Conservation (phyloP, 2,113 vertebrate genomes). For the Takifugu flavidus region DNA sequence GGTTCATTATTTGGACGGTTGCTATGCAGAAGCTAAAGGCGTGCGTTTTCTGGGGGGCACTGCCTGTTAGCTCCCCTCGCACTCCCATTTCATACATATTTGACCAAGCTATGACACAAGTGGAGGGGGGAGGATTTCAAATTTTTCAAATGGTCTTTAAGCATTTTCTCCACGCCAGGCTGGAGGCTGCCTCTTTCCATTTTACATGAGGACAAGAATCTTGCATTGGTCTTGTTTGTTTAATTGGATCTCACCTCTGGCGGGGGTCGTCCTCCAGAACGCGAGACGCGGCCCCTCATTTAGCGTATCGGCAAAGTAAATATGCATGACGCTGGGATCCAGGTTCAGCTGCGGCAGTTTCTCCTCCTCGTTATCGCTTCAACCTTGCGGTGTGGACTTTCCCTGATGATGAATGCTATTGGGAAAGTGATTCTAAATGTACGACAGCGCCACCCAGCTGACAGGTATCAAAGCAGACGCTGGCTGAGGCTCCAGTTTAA, state of each 20-base stretch:
- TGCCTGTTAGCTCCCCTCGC: conserved; percentile 14
- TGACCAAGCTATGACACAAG: conserved; percentile 38
- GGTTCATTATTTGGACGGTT: conserved; percentile 13
- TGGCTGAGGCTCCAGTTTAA: conserved; percentile 45
- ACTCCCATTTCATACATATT: conserved; percentile 43
- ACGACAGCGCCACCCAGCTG: conserved; percentile 35
- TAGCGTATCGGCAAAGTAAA: conserved; percentile 32
- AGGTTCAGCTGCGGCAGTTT: conserved; percentile 49
- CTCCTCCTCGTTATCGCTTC: conserved; percentile 62
- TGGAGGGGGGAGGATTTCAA: conserved; percentile 22
- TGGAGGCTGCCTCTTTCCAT: conserved; percentile 18
- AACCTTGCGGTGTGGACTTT: conserved; percentile 61
- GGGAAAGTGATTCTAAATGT: conserved; percentile 55
- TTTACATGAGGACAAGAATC: conserved; percentile 24
- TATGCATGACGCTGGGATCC: conserved; percentile 25
- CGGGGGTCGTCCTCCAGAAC: conserved; percentile 36
- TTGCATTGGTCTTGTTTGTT: conserved; percentile 51
- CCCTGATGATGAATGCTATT: conserved; percentile 58
- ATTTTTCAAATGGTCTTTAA: conserved; percentile 25
- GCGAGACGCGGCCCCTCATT: conserved; percentile 30
- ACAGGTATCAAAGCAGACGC: conserved; percentile 57
- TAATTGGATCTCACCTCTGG: conserved; percentile 60
- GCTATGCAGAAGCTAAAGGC: conserved; percentile 25
- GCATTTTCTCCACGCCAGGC: conserved; percentile 20
- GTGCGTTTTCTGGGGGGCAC: background rate